Base-by-base conservation (phyloP, 2,797 vertebrate species). In the Microtus californicus region DNA sequence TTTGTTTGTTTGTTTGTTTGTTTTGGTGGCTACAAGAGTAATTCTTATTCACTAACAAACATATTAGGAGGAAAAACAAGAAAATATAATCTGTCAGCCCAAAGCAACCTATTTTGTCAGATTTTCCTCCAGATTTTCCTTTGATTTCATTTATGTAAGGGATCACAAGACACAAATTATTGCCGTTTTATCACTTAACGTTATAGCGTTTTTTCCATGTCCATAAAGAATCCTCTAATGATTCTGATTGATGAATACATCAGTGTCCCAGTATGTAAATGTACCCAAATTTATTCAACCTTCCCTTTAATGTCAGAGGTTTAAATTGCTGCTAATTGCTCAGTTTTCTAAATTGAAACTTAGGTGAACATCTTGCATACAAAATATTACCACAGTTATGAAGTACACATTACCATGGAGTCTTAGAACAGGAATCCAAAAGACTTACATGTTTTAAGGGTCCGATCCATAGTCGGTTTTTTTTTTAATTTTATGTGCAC, bases 141-240 rank as follows among this genome's bases (percentile, higher is more conserved):
- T 45, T 88, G 56, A 45, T 31, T 86, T 17, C 23, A 14, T 89
- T 65, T 31, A 10, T 21, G 51, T 76, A 87, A 76, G 63, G 81
- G 51, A 78, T 74, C 61, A 90, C 43, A 82, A 79, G 11, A 25
- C 31, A 81, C 54, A 87, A 40, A 71, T 93, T 82, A 90, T 91
- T 56, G 95, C 86, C 8, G 69, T 69, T 90, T 89, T 85, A 25
- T 94, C 78, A 54, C 19, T 95, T 93, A 87, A 48, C 89, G 71
- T 74, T 61, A 63, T 13, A 91, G n/a, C 51, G 76, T 56, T 81
- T 89, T 87, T 69, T 6, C 27, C 17, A 40, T 83, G 13, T 69
- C 79, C 54, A 77, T 91, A 95, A 95, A 45, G 80, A 94, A 73
- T 96, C 34, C 59, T 94, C 23, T 80, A 82, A 69, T 67, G 71